Evolutionary conservation across 2,113 vertebrate species (phyloP).

Genomic region (Sciurus niger): DNA sequence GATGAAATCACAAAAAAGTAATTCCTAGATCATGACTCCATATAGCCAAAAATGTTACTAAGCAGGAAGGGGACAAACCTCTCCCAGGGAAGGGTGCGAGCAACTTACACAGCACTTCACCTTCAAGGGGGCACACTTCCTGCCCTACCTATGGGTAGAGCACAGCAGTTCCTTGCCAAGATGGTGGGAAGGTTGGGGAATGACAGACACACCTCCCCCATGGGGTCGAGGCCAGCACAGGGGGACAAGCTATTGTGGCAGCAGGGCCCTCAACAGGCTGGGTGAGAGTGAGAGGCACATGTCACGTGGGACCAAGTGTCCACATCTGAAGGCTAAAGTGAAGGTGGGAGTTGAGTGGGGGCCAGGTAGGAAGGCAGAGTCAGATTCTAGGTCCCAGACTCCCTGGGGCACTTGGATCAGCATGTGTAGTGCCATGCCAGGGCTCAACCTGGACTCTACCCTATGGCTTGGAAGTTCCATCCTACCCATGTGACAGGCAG

Average conservation of each 20-base stretch:
- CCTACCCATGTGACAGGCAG: neutral
- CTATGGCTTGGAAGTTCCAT: neutral
- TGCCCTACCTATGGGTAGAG: neutral
- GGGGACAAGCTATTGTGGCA: neutral
- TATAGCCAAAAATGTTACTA: neutral
- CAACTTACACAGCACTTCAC: neutral
- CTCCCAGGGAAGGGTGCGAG: too few relatives aligned
- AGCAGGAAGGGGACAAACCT: neutral
- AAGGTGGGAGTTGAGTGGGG: neutral
- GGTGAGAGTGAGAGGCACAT: accelerated
- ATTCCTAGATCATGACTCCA: neutral
- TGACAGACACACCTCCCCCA: accelerated
- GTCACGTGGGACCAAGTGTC: neutral
- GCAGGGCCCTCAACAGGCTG: accelerated
- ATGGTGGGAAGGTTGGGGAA: accelerated
- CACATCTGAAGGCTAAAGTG: neutral
- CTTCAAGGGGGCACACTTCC: neutral
- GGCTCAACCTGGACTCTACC: too few relatives aligned
- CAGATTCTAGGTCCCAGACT: accelerated
- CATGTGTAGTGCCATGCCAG: neutral
- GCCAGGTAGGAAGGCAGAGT: neutral
- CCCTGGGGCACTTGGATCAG: accelerated
- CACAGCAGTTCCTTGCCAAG: accelerated
- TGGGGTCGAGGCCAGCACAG: accelerated
- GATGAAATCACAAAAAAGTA: neutral